Evolutionary conservation across 2,113 vertebrate species (phyloP).

Genomic region (Macrotus californicus): DNA sequence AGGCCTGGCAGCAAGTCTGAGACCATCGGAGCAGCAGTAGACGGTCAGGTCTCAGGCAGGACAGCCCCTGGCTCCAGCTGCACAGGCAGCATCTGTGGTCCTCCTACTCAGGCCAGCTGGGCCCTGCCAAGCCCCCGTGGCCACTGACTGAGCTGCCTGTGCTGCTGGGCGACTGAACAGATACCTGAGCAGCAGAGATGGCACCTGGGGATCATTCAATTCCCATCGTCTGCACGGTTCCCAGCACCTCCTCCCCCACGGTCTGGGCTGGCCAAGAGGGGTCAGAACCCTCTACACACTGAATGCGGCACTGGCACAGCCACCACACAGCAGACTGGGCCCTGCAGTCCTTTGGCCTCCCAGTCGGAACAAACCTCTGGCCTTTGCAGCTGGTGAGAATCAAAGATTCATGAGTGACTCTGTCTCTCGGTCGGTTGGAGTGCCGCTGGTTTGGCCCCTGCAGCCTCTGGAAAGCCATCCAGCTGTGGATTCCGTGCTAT

Average conservation of each 20-base stretch:
- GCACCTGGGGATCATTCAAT: background rate
- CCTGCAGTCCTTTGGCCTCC: background rate
- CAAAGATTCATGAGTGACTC: too few relatives aligned
- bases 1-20: too few relatives aligned
- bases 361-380: background rate
- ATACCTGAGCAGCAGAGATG: background rate
- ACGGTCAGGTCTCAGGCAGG: background rate
- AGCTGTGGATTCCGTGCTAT: background rate
- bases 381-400: too few relatives aligned
- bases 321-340: background rate
- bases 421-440: too few relatives aligned
- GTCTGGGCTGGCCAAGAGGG: background rate
- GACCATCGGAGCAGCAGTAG: too few relatives aligned
- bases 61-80: background rate
- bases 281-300: background rate
- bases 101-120: background rate
- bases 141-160: background rate
- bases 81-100: background rate
- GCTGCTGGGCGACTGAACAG: background rate
- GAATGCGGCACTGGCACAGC: background rate
- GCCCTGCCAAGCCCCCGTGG: background rate
- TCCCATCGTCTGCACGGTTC: background rate
- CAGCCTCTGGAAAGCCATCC: background rate
- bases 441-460: too few relatives aligned
- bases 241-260: too few relatives aligned